A percentile compares a stretch with the other conserved stretches of the same genome.
These are phyloP conservation scores for Caligus rogercresseyi DNA, from an alignment of 1,140 invertebrate species.

Conservation along the genomic window DNA sequence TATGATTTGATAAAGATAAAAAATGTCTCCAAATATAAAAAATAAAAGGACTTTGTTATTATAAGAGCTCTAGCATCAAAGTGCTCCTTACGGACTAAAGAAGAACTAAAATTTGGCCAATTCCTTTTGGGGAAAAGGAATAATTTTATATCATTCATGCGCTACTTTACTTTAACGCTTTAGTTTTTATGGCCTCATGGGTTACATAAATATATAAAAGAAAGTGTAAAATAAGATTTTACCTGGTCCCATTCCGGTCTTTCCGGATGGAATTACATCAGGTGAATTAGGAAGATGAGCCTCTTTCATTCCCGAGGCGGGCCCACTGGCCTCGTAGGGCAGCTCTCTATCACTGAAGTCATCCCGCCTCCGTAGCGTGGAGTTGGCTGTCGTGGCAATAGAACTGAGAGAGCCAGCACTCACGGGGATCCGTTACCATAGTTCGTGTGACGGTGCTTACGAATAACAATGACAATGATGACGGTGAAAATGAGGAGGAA, in stretches of 20 bases:
- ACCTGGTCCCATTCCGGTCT: background rate
- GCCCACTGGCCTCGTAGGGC: background rate
- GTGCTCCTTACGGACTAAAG: too few relatives aligned
- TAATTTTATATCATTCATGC: too few relatives aligned
- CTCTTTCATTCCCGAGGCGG: background rate
- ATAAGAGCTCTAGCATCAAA: too few relatives aligned
- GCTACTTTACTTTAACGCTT: too few relatives aligned
- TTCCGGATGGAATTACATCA: background rate
- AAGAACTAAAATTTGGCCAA: too few relatives aligned
- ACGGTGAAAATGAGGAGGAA: conserved; percentile 9
- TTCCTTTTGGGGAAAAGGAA: too few relatives aligned
- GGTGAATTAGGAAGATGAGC: background rate
- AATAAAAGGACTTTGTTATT: too few relatives aligned
- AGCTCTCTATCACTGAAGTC: background rate
- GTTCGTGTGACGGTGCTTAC: background rate
- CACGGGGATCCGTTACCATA: background rate
- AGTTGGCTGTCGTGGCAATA: background rate
- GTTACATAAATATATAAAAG: background rate
- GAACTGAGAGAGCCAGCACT: background rate
- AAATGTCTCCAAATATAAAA: too few relatives aligned
- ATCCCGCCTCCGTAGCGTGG: background rate
- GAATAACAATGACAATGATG: conserved; percentile 4
- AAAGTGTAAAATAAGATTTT: background rate
- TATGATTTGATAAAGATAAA: too few relatives aligned
- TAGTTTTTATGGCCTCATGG: too few relatives aligned